These are phyloP conservation scores for Campoplex capitator DNA, from an alignment of 2,888 invertebrate species.

Conservation along the genomic window DNA sequence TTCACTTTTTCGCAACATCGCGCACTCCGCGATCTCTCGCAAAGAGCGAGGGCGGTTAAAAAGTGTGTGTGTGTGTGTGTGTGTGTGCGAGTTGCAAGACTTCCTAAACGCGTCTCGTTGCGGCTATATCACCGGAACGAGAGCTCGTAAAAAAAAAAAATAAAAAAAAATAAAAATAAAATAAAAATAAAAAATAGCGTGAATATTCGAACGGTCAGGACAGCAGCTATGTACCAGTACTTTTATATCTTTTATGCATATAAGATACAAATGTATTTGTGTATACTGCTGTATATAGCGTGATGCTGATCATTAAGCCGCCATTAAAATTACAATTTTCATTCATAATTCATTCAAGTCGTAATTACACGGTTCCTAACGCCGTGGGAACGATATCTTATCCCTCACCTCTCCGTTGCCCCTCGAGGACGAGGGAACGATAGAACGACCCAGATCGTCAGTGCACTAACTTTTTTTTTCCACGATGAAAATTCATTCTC, in stretches of 20 bases:
- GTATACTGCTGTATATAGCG: constrained; percentile 54
- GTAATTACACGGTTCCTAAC: constrained; percentile 72
- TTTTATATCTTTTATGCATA: constrained; percentile 13
- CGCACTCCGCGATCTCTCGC: constrained; percentile 62
- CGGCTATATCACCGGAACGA: constrained; percentile 67
- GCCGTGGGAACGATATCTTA: constrained; percentile 66
- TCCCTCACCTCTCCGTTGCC: not conserved
- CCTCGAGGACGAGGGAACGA: constrained; percentile 36
- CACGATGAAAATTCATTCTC: not conserved
- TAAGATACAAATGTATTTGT: not conserved
- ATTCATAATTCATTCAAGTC: constrained; percentile 72
- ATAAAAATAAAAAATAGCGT: constrained; percentile 21
- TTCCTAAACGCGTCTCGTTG: constrained; percentile 73
- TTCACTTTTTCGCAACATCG: constrained; percentile 82
- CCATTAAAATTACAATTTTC: constrained; percentile 72
- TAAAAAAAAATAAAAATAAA: constrained; percentile 33
- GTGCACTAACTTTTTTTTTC: constrained; percentile 9
- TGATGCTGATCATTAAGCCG: constrained; percentile 70
- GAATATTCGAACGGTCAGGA: constrained; percentile 60
- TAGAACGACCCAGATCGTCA: constrained; percentile 15
- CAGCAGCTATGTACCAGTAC: constrained; percentile 9
- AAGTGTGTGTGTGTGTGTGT: constrained; percentile 46
- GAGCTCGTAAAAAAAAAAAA: constrained; percentile 55
- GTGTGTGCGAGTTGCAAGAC: constrained; percentile 77
- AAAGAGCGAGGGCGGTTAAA: constrained; percentile 76